Evolutionary conservation across 2,113 vertebrate species (phyloP).

Genomic region (rat (Rattus norvegicus)): DNA sequence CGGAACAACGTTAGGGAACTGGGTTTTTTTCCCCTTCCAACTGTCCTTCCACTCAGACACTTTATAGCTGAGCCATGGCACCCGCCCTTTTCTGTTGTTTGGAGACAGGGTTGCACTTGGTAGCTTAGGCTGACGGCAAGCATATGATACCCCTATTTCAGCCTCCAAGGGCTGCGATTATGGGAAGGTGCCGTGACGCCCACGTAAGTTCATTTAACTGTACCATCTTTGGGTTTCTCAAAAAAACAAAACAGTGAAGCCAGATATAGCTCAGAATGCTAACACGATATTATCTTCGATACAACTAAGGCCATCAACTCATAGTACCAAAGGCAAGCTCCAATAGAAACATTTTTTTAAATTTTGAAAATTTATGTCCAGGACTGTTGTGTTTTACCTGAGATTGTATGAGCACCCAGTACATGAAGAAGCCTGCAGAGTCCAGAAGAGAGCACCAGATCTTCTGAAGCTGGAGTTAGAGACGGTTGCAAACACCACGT

Average conservation of each 20-base stretch:
- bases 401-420: neutral
- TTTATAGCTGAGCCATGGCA: neutral
- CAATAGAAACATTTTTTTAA: neutral
- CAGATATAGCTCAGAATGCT: conserved; percentile 1
- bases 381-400: neutral
- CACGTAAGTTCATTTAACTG: neutral
- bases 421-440: neutral
- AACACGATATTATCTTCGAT: conserved; percentile 31
- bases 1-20: neutral
- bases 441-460: neutral
- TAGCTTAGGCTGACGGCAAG: neutral
- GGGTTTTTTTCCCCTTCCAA: no score
- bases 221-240: conserved; percentile 4
- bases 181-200: no score
- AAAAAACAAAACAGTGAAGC: neutral
- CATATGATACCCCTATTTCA: neutral
- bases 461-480: neutral
- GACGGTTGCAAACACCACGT: neutral
- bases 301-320: neutral
- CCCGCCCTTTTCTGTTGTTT: neutral
- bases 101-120: no score
- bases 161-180: neutral
- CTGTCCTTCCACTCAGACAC: neutral
- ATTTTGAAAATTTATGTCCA: no score
- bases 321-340: neutral